These are phyloP conservation scores for Agriopis marginaria DNA, from an alignment of 2,888 invertebrate species.

Conservation along the genomic window DNA sequence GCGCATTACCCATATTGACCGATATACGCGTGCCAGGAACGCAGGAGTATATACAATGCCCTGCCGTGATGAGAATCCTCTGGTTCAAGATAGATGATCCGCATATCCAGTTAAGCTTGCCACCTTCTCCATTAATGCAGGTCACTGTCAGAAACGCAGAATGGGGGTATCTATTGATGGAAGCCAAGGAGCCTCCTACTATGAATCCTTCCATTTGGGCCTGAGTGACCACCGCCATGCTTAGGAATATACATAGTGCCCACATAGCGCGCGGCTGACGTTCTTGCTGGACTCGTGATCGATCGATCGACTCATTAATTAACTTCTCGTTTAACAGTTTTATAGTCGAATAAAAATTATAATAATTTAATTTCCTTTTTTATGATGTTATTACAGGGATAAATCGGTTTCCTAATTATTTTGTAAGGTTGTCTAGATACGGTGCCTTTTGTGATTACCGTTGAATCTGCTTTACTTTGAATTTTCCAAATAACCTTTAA, in stretches of 20 bases:
- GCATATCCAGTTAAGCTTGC: conserved; percentile 43
- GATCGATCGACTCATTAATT: background rate
- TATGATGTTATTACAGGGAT: too few species aligned
- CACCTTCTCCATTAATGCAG: conserved; percentile 20
- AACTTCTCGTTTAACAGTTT: background rate
- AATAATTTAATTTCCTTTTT: too few species aligned
- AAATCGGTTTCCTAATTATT: too few species aligned
- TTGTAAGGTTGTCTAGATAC: too few species aligned
- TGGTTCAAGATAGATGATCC: conserved; percentile 39
- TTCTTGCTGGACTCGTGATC: too few species aligned
- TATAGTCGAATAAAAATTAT: background rate
- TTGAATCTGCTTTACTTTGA: too few species aligned
- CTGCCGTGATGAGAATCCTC: conserved; percentile 7
- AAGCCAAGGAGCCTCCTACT: conserved; percentile 43
- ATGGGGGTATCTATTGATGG: conserved; percentile 46
- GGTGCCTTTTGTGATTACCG: too few species aligned
- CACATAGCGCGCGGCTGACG: background rate
- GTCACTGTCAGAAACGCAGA: conserved; percentile 43
- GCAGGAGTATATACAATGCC: conserved; percentile 11
- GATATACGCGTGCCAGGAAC: background rate
- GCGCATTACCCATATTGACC: background rate
- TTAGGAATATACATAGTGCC: background rate
- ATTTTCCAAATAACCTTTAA: too few species aligned
- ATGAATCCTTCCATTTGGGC: conserved; percentile 42
- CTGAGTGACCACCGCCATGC: background rate